A percentile compares a stretch with the other conserved stretches of the same genome.
Evolutionary conservation across 2,113 vertebrate genomes (phyloP).

Genomic region (Circaetus gallicus): DNA sequence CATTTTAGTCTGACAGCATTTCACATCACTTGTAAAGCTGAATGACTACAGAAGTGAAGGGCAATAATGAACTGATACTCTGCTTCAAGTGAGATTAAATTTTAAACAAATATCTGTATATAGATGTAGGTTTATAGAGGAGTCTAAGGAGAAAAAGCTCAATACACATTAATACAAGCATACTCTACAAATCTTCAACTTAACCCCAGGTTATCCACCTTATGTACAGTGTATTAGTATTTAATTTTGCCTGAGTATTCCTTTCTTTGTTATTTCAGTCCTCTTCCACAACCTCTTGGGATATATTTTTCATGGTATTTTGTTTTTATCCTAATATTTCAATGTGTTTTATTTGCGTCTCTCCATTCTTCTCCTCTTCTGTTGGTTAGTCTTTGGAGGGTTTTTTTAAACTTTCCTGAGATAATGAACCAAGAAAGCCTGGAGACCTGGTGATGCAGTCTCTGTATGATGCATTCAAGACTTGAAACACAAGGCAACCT

Average conservation of each 20-base stretch:
- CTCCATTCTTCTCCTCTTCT: background rate
- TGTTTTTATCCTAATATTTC: background rate
- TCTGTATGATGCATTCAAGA: background rate
- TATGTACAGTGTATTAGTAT: background rate
- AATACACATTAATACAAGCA: background rate
- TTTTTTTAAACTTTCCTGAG: background rate
- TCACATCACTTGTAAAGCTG: background rate
- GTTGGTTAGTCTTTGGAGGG: background rate
- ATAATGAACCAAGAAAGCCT: background rate
- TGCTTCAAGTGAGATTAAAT: slow-evolving; percentile 31
- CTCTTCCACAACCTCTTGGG: background rate
- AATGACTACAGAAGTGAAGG: background rate
- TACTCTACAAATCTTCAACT: background rate
- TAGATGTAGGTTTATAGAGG: background rate
- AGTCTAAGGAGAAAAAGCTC: background rate
- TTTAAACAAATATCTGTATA: slow-evolving; percentile 43
- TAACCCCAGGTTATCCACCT: background rate
- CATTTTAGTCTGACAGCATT: slow-evolving; percentile 5
- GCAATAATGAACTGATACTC: background rate
- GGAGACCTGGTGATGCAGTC: background rate
- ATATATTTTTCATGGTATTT: background rate
- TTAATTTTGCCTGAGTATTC: background rate
- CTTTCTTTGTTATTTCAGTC: background rate
- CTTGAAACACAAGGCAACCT: background rate
- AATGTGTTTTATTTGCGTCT: background rate